A percentile compares a stretch with the other conserved stretches of the same genome.
phyloP scores from a whole-genome alignment of 2,888 invertebrate genomes.

The Diarsia dahlii region DNA sequence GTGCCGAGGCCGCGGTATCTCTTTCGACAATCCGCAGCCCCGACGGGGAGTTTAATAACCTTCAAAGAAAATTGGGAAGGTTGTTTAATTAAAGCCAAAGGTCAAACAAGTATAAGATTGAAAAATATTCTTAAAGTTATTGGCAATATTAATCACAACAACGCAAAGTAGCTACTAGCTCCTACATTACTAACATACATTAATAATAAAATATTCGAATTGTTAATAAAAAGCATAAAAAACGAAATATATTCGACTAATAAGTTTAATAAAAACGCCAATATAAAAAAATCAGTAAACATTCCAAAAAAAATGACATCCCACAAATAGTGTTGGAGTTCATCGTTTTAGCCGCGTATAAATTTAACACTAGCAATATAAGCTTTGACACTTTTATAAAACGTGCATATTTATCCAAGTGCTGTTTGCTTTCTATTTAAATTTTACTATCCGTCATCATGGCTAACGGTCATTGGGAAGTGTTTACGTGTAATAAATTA shows the following conservation, averaged over 20 bases:
- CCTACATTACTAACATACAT: neutral
- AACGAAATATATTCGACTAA: conserved; percentile 44
- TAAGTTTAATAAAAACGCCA: conserved; percentile 35
- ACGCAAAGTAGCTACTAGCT: conserved; percentile 27
- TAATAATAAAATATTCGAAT: conserved; percentile 6
- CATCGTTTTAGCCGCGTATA: conserved; percentile 59
- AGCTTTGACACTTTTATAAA: conserved; percentile 67
- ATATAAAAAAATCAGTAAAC: conserved; percentile 47
- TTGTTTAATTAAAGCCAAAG: conserved; percentile 7
- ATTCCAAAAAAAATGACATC: conserved; percentile 49
- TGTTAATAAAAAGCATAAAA: conserved; percentile 41
- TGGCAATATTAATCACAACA: conserved; percentile 24
- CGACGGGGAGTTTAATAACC: neutral
- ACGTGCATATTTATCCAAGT: conserved; percentile 62
- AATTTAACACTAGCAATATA: conserved; percentile 57
- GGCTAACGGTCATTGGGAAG: conserved; percentile 65
- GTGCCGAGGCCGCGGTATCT: no score
- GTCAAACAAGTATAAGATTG: conserved; percentile 5
- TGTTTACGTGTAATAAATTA: conserved; percentile 69
- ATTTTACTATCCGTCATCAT: conserved; percentile 68
- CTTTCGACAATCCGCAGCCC: no score
- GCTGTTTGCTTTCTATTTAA: conserved; percentile 70
- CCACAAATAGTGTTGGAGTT: conserved; percentile 29
- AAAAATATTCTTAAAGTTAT: conserved; percentile 1
- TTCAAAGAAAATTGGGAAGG: neutral